Evolutionary conservation across 2,888 invertebrate species (phyloP).

Genomic region (Scaeva pyrastri): DNA sequence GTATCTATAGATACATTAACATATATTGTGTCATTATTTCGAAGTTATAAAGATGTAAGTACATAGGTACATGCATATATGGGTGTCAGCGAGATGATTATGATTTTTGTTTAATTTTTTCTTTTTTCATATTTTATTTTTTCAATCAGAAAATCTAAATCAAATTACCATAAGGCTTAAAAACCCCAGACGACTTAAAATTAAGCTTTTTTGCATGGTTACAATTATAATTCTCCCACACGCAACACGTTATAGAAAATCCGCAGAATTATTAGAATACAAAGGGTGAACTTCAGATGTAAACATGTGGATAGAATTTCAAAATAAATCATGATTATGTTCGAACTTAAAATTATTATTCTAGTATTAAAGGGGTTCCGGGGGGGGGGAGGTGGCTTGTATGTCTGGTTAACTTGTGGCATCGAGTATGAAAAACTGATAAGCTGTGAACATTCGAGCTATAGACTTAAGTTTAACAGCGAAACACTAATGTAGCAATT

Average conservation of each 20-base stretch:
- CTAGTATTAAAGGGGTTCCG: too few species aligned
- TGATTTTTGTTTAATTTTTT: background rate
- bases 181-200: slow-evolving; percentile 2
- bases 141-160: background rate
- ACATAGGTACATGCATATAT: background rate
- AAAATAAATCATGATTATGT: background rate
- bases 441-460: too few species aligned
- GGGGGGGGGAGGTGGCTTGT: too few species aligned
- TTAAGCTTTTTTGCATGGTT: background rate
- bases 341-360: too few species aligned
- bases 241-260: background rate
- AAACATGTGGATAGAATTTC: background rate
- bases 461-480: too few species aligned
- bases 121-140: background rate
- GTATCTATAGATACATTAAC: too few species aligned
- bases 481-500: too few species aligned
- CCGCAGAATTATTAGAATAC: background rate
- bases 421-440: too few species aligned
- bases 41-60: too few species aligned
- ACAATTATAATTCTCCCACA: slow-evolving; percentile 5
- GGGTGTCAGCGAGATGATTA: background rate
- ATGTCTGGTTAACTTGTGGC: too few species aligned
- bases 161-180: slow-evolving; percentile 22
- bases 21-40: too few species aligned
- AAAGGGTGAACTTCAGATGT: background rate